phyloP scores from a whole-genome alignment of 2,797 vertebrate genomes.

The Siniperca undulata region DNA sequence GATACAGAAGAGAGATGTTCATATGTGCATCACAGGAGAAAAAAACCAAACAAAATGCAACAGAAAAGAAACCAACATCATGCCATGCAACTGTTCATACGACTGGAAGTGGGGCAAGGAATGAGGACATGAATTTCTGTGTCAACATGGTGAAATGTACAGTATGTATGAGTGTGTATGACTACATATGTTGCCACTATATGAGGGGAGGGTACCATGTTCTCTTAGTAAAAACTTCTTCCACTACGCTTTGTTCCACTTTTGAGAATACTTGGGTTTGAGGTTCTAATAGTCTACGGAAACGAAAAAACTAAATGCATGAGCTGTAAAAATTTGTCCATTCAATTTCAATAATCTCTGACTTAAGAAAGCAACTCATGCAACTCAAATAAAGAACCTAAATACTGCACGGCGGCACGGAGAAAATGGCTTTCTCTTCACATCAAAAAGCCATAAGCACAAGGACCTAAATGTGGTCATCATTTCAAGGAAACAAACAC shows the following conservation, averaged over 20 bases:
- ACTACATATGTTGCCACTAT: conserved; percentile 74
- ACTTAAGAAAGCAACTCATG: conserved; percentile 44
- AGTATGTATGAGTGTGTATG: conserved; percentile 84
- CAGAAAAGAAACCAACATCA: conserved; percentile 70
- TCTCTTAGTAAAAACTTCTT: conserved; percentile 31
- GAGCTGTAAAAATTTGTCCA: conserved; percentile 50
- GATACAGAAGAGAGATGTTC: conserved; percentile 82
- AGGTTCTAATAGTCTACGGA: conserved; percentile 27
- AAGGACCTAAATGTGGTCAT: conserved; percentile 54
- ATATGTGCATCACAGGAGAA: conserved; percentile 84
- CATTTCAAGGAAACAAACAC: conserved; percentile 64
- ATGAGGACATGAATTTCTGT: conserved; percentile 97
- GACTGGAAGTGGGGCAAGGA: conserved; percentile 84
- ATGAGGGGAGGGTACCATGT: conserved; percentile 76
- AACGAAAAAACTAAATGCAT: background rate
- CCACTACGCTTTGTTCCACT: conserved; percentile 47
- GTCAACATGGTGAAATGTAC: conserved; percentile 89
- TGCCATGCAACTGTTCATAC: conserved; percentile 89
- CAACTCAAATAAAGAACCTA: conserved; percentile 55
- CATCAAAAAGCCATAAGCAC: conserved; percentile 54
- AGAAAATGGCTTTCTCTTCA: conserved; percentile 63
- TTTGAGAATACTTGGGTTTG: conserved; percentile 82
- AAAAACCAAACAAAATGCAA: conserved; percentile 59
- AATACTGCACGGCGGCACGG: conserved; percentile 25
- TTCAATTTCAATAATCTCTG: conserved; percentile 61